phyloP scores from a whole-genome alignment of 2,888 invertebrate species.

The Xiphydria camelus region DNA sequence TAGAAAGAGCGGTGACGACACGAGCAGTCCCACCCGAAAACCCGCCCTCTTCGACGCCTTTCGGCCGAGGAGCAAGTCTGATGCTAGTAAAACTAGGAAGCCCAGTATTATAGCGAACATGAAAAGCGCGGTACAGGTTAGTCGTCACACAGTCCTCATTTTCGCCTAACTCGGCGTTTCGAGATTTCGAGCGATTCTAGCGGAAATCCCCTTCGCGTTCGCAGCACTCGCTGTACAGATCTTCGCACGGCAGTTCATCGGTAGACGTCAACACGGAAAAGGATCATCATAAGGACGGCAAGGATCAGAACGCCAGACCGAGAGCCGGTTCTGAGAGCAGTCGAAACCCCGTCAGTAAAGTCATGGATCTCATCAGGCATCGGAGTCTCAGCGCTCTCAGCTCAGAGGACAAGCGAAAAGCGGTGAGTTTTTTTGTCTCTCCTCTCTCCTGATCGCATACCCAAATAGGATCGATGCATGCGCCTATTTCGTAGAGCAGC shows the following conservation, averaged over 20 bases:
- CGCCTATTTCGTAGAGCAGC: no score
- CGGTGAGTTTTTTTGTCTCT: conserved; percentile 61
- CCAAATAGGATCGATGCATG: no score
- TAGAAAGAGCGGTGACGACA: conserved; percentile 58
- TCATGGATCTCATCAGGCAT: conserved; percentile 88
- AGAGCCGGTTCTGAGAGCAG: conserved; percentile 62
- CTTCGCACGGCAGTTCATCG: conserved; percentile 48
- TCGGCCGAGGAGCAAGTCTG: conserved; percentile 75
- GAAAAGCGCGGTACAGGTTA: conserved; percentile 80
- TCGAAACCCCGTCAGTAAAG: conserved; percentile 83
- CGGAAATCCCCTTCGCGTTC: no score
- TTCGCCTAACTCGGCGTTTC: background rate
- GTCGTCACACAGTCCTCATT: conserved; percentile 8
- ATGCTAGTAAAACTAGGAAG: conserved; percentile 67
- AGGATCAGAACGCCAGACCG: conserved; percentile 39
- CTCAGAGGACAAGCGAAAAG: conserved; percentile 72
- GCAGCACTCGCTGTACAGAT: conserved; percentile 48
- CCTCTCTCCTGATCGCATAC: background rate
- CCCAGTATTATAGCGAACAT: conserved; percentile 82
- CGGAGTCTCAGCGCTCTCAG: conserved; percentile 73
- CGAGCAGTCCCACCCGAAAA: conserved; percentile 71
- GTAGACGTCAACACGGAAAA: conserved; percentile 46
- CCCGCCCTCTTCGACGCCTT: conserved; percentile 82
- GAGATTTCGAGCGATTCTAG: no score
- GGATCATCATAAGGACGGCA: conserved; percentile 38